phyloP scores from a whole-genome alignment of 2,113 vertebrate genomes.

The Salvelinus sp. region DNA sequence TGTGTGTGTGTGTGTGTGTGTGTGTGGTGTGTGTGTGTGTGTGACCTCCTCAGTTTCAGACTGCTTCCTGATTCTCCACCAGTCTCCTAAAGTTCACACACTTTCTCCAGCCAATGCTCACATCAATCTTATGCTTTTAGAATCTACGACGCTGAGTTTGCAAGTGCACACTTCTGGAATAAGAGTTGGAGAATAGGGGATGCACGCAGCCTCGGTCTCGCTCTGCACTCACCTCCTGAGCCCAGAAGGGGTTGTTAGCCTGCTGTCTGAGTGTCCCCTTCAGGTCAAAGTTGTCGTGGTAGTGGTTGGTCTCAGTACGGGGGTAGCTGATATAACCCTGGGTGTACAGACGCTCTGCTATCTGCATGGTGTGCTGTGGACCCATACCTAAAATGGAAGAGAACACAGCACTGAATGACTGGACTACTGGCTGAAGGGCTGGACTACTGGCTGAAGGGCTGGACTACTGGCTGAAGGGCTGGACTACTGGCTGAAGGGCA shows the following conservation, averaged over 20 bases:
- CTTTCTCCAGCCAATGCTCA: too few relatives aligned
- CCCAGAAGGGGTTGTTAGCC: slow-evolving; percentile 86
- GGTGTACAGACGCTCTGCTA: slow-evolving; percentile 93
- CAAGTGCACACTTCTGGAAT: too few relatives aligned
- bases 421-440: background rate
- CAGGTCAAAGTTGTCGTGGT: slow-evolving; percentile 95
- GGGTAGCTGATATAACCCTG: slow-evolving; percentile 99
- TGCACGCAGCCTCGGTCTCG: too few relatives aligned
- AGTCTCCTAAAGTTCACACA: too few relatives aligned
- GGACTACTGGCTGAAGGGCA: too few relatives aligned
- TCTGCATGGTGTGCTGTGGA: slow-evolving; percentile 95
- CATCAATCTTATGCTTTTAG: too few relatives aligned
- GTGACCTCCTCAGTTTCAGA: background rate
- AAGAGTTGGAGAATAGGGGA: too few relatives aligned
- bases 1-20: too few relatives aligned
- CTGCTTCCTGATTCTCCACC: too few relatives aligned
- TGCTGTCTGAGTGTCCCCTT: slow-evolving; percentile 89
- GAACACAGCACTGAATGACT: background rate
- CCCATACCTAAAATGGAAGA: slow-evolving; percentile 81
- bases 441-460: background rate
- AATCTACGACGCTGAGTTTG: too few relatives aligned
- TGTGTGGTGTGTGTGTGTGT: too few relatives aligned
- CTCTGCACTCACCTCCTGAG: slow-evolving; percentile 79
- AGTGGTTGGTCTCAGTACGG: slow-evolving; percentile 95
- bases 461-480: too few relatives aligned